Evolutionary conservation across 2,888 invertebrate species (phyloP), one percentile per base, ranked within the genome.

Genomic region (Watsonalla cultraria): DNA sequence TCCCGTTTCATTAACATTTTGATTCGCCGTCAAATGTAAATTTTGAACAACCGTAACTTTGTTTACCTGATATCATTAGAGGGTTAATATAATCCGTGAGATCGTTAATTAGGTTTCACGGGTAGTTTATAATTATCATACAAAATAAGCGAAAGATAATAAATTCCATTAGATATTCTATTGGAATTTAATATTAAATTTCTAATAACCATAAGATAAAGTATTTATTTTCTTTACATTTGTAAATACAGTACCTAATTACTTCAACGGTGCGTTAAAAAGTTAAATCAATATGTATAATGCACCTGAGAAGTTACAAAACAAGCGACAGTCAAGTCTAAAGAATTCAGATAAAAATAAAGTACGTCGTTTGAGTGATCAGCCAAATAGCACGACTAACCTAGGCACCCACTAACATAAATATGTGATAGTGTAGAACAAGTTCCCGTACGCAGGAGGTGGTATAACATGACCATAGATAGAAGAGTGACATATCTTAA

Each of bases 381-480:
- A 60, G 50, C 65, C 65, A 68, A 67, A 66, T 68, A 73, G 71
- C 66, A 72, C 70, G 66, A 70, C 62, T 73, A 70, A 70, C 66
- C 71, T 62, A 71, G 60, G 68, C 62, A 70, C 65, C 67, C 63
- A 68, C 61, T 64, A 72, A 70, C 54, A 52, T 45, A 64, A 61
- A 53, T 60, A 64, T 58, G 58, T 63, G 52, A 69, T 65, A 68
- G 72, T 66, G 75, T 63, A 66, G 74, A 78, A 82, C 83, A 70
- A 77, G 82, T 81, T 76, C 61, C 71, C 76, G 77, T 80, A 79
- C 78, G 72, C 70, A 80, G 70, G 70, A 71, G 60, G 70, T 73
- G 74, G 60, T 57, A 64, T 78, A 74, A 82, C 79, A 82, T 84
- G 82, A 75, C 72, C 76, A 82, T 81, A 80, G 78, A 74, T 72